Evolutionary conservation across 1,140 invertebrate genomes (phyloP).

Genomic region (Drosophila yakuba): DNA sequence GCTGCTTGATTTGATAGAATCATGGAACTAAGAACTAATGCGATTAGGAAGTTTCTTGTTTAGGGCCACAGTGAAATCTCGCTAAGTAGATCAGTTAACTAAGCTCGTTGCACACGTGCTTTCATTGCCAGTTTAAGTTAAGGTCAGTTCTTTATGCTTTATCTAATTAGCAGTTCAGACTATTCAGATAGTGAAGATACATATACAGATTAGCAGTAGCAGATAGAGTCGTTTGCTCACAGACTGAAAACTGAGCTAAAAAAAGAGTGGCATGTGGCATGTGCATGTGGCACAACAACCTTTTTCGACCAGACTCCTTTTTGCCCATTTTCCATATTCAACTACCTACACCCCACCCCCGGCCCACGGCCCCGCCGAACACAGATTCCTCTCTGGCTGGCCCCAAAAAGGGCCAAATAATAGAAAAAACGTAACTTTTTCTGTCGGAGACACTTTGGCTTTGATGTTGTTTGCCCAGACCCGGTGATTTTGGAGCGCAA

Average conservation of each 20-base stretch:
- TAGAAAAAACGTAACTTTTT: constrained; percentile 54
- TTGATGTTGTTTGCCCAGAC: constrained; percentile 64
- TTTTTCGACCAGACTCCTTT: constrained; percentile 31
- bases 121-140: constrained; percentile 10
- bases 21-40: neutral
- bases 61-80: neutral
- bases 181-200: constrained; percentile 15
- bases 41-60: neutral
- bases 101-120: constrained; percentile 2
- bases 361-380: neutral
- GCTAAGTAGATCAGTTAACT: constrained; percentile 18
- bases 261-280: neutral
- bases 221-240: constrained; percentile 56
- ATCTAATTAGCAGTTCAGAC: constrained; percentile 41
- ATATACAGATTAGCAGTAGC: constrained; percentile 27
- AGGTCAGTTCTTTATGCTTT: constrained; percentile 20
- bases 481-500: neutral
- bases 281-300: constrained; percentile 47
- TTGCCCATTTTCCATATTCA: neutral
- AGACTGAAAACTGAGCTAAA: neutral
- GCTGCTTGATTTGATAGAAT: too few species aligned
- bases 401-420: constrained; percentile 42
- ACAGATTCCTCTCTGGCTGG: constrained; percentile 23
- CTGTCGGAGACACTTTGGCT: constrained; percentile 73
- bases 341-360: neutral